These are phyloP conservation scores for Caenorhabditis plicata DNA, from an alignment of 2,888 invertebrate species.

Conservation along the genomic window DNA sequence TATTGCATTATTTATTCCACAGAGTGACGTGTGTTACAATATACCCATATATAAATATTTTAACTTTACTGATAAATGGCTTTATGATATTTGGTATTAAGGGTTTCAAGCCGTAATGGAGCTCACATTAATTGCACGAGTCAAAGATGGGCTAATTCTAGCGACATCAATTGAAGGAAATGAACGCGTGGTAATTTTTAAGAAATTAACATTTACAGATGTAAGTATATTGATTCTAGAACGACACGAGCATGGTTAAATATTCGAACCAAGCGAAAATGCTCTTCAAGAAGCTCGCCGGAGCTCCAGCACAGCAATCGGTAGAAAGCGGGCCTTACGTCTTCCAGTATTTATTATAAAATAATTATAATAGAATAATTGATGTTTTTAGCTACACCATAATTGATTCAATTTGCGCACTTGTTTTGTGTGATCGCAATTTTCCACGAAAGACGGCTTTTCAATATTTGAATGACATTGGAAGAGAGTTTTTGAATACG, in stretches of 20 bases:
- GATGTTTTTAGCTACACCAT: constrained; percentile 56
- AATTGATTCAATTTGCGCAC: constrained; percentile 55
- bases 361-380: neutral
- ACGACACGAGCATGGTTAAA: constrained; percentile 88
- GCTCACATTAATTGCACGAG: constrained; percentile 94
- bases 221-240: constrained; percentile 71
- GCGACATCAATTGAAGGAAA: constrained; percentile 95
- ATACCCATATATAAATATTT: no score
- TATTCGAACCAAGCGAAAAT: constrained; percentile 99
- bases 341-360: constrained; percentile 78
- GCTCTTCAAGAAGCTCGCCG: constrained; percentile 89
- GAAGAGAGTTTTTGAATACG: constrained; percentile 54
- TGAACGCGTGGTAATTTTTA: constrained; percentile 32
- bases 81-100: no score
- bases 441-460: constrained; percentile 57
- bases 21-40: no score
- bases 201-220: neutral
- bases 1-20: neutral
- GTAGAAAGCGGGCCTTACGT: constrained; percentile 95
- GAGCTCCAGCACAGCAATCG: constrained; percentile 87
- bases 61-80: no score
- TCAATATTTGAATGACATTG: constrained; percentile 38
- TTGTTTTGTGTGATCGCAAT: constrained; percentile 59
- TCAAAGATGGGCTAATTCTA: constrained; percentile 89
- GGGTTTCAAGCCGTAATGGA: constrained; percentile 77